phyloP scores from a whole-genome alignment of 2,888 invertebrate genomes.

The Nasonovia ribisnigri region DNA sequence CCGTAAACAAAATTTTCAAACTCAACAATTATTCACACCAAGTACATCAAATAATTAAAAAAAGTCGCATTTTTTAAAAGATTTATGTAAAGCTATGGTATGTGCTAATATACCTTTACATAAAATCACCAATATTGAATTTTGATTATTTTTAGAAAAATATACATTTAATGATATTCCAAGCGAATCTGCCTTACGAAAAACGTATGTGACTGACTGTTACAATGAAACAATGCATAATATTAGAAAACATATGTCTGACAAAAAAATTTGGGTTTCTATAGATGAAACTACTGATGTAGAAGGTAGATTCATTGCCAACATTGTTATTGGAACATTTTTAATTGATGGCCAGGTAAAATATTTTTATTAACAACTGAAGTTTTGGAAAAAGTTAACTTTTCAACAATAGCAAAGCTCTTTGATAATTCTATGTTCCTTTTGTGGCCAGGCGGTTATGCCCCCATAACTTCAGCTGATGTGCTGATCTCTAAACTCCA shows the following conservation, averaged over 20 bases:
- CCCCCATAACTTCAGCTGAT: too few relatives aligned
- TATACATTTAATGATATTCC: neutral
- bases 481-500: too few relatives aligned
- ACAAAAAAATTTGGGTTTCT: neutral
- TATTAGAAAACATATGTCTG: neutral
- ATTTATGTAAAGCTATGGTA: too few relatives aligned
- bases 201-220: neutral
- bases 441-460: too few relatives aligned
- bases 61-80: too few relatives aligned
- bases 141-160: too few relatives aligned
- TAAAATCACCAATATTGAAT: too few relatives aligned
- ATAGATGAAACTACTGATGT: neutral
- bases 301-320: neutral
- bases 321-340: neutral
- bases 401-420: conserved; percentile 7
- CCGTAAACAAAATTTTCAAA: too few relatives aligned
- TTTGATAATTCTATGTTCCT: neutral
- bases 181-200: neutral
- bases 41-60: too few relatives aligned
- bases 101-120: too few relatives aligned
- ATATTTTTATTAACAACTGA: neutral
- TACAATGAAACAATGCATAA: neutral
- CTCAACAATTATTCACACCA: too few relatives aligned
- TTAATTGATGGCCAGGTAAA: conserved; percentile 10
- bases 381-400: conserved; percentile 37